These are phyloP conservation scores for Nebria salina DNA, from an alignment of 2,888 invertebrate species.

Conservation along the genomic window DNA sequence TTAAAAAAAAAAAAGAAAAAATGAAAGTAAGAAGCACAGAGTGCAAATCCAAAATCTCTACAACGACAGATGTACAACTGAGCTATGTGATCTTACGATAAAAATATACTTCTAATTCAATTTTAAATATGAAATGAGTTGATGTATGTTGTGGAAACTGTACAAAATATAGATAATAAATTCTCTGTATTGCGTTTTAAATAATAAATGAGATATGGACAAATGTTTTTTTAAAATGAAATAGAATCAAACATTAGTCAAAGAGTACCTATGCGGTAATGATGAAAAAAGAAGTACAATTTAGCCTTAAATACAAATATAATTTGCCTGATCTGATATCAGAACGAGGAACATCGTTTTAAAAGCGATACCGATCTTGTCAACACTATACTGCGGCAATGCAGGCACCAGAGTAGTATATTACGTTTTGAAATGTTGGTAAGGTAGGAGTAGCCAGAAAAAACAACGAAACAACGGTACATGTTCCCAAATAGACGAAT, in stretches of 20 bases:
- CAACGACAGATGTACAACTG: too few relatives aligned
- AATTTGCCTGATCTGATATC: background rate
- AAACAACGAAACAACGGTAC: conserved; percentile 4
- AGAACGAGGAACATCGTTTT: background rate
- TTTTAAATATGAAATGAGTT: too few relatives aligned
- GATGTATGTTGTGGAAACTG: too few relatives aligned
- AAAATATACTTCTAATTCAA: too few relatives aligned
- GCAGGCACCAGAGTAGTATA: background rate
- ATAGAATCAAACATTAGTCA: background rate
- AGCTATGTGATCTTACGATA: too few relatives aligned
- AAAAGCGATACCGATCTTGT: conserved; percentile 1
- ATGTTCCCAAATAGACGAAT: conserved; percentile 14
- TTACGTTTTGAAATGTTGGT: background rate
- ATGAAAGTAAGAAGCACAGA: too few relatives aligned
- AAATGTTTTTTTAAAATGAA: too few relatives aligned
- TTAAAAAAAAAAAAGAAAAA: too few relatives aligned
- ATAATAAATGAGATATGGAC: too few relatives aligned
- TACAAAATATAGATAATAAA: too few relatives aligned
- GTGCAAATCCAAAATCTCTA: too few relatives aligned
- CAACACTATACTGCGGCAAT: background rate
- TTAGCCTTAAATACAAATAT: background rate
- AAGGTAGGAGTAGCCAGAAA: background rate
- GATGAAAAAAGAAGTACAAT: background rate
- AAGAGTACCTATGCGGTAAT: background rate
- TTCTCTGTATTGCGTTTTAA: too few relatives aligned